Percentiles rank a stretch among this genome's conserved stretches.
Evolutionary conservation across 2,113 vertebrate species (phyloP).

Genomic region (Amazona vittata): DNA sequence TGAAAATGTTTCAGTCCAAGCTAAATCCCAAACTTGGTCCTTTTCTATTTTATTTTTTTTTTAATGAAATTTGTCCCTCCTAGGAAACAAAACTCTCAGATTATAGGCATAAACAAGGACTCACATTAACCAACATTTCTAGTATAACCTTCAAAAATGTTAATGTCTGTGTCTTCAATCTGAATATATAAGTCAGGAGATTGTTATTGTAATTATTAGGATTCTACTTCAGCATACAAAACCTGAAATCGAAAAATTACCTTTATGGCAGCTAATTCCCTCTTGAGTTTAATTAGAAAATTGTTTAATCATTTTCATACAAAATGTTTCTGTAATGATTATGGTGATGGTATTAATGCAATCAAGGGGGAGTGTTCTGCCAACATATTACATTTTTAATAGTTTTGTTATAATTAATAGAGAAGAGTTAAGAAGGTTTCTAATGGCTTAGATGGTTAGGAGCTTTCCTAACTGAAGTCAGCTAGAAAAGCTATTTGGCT

Average conservation of each 20-base stretch:
- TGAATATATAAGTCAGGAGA: background rate
- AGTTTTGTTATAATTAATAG: background rate
- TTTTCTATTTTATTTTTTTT: background rate
- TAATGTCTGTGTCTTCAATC: background rate
- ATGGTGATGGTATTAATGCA: background rate
- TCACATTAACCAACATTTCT: background rate
- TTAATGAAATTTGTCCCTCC: background rate
- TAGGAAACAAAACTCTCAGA: background rate
- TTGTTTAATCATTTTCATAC: background rate
- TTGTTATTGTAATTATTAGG: background rate
- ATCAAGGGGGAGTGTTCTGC: background rate
- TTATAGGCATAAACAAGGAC: background rate
- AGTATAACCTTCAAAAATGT: background rate
- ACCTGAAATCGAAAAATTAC: background rate
- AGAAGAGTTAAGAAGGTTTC: background rate
- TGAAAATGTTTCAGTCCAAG: background rate
- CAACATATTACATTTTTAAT: background rate
- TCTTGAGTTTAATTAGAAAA: background rate
- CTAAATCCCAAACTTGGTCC: background rate
- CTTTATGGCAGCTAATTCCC: background rate
- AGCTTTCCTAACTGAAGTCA: background rate
- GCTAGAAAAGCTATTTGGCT: background rate
- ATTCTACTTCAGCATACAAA: background rate
- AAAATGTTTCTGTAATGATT: background rate
- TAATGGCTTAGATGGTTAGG: background rate